Evolutionary conservation across 2,113 vertebrate genomes (phyloP), one percentile per base, ranked within the genome.

Genomic region (Megaleporinus macrocephalus): DNA sequence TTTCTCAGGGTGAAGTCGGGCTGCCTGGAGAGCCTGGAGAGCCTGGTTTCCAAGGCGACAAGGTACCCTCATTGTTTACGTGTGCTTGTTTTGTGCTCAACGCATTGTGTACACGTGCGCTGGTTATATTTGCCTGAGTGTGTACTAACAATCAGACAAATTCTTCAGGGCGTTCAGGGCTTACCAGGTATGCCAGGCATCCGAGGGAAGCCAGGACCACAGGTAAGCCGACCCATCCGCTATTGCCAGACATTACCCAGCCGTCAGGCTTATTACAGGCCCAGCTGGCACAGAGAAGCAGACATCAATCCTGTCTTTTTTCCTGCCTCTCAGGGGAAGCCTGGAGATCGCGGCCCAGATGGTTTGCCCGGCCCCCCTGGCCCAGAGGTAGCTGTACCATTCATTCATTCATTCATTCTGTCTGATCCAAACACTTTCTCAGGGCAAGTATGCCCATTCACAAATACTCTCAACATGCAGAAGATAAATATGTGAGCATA

Each of bases 1-100:
- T 59, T 80, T 76, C 29, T 71, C 92, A 99, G 98, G 97, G 96
- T 86, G 95, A 97, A 80, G 92, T 95, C 84, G 98, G 98, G 83
- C 86, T 95, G 85, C 92, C 96, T 59, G 98, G 98, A 88, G 94
- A 97, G 86, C 95, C 92, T 0, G 98, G 98, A 90, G 96, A 98
- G 76, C 36, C 87, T 0, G 98, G 98, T 89, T 98, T 96, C 94
- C 95, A 96, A 95, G 98, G 98, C 83, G 98, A 99, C 92, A 98
- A 98, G 96, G 97, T 98, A 93, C 65, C 14, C 44, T 24, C 12
- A 20, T 61, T 61, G n/a, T 3, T 36, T 62, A 0, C 41, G 11
- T 16, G n/a, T 82, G 53, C 47, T 3, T 55, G 1, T 73, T 51
- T n/a, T n/a, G 12, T 57, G 57, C 27, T 47, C 15, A 36, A 18